Conservation (phyloP, 1,140 invertebrate genomes). For the Sipha flava region DNA sequence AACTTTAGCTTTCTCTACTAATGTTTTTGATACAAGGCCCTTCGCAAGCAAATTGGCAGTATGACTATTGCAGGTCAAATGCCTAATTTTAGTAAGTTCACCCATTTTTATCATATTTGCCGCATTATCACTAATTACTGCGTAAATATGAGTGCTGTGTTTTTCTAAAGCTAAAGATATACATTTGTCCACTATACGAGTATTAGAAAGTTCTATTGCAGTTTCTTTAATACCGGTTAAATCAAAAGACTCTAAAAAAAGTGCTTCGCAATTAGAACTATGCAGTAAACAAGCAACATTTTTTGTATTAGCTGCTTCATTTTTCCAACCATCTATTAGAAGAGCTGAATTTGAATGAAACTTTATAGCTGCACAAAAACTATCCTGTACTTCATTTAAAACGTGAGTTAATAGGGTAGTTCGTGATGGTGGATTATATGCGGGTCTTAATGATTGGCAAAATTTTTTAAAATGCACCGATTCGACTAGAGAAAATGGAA, state of each 20-base stretch:
- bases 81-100: background rate
- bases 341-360: background rate
- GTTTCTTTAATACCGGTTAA: background rate
- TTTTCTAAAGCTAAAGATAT: background rate
- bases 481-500: background rate
- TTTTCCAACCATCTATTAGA: background rate
- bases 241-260: background rate
- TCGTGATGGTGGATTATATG: background rate
- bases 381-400: background rate
- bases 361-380: background rate
- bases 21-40: background rate
- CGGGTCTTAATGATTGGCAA: background rate
- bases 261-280: background rate
- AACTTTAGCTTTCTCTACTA: background rate
- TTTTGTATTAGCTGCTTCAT: background rate
- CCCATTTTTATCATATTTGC: constrained; percentile 3
- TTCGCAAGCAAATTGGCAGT: background rate
- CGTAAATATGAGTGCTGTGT: background rate
- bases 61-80: background rate
- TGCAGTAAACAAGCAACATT: background rate
- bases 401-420: background rate
- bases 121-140: background rate
- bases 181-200: background rate
- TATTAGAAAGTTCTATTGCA: background rate
- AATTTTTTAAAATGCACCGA: background rate